phyloP scores from a whole-genome alignment of 1,140 invertebrate species.

The Samia ricini region DNA sequence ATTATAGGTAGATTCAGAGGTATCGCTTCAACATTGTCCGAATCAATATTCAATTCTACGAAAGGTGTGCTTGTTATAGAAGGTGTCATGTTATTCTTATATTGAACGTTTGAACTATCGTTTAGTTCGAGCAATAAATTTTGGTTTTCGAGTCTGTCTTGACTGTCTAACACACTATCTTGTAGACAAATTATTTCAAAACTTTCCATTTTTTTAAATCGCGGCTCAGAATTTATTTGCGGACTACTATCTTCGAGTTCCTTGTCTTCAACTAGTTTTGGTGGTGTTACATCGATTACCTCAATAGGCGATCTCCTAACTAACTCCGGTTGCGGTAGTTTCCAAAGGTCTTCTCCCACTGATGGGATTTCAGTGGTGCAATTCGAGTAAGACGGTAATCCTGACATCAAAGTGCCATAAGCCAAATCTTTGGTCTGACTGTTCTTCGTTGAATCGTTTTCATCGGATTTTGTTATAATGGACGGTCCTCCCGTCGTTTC shows the following conservation, averaged over 20 bases:
- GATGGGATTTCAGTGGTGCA: slow-evolving; percentile 61
- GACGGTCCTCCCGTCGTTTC: slow-evolving; percentile 41
- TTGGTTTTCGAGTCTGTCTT: slow-evolving; percentile 16
- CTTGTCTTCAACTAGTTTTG: slow-evolving; percentile 33
- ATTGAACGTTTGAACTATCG: slow-evolving; percentile 40
- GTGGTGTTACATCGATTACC: slow-evolving; percentile 38
- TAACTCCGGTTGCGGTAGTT: slow-evolving; percentile 54
- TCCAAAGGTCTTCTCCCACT: slow-evolving; percentile 52
- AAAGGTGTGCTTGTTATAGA: slow-evolving; percentile 59
- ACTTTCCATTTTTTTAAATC: slow-evolving; percentile 63
- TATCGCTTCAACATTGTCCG: slow-evolving; percentile 34
- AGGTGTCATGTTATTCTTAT: slow-evolving; percentile 44
- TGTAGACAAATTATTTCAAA: slow-evolving; percentile 58
- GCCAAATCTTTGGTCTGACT: slow-evolving; percentile 66
- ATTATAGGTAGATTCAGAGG: slow-evolving; percentile 38
- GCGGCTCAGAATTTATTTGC: slow-evolving; percentile 29
- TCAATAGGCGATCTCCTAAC: slow-evolving; percentile 54
- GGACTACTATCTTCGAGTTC: slow-evolving; percentile 36
- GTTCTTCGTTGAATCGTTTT: slow-evolving; percentile 58
- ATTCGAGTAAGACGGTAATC: slow-evolving; percentile 59
- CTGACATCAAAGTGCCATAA: slow-evolving; percentile 61
- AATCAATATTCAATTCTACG: slow-evolving; percentile 20
- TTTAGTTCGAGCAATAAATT: slow-evolving; percentile 13
- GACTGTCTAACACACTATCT: slow-evolving; percentile 31
- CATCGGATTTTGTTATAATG: slow-evolving; percentile 51